Evolutionary conservation across 2,113 vertebrate species (phyloP).

Genomic region (Naja naja): DNA sequence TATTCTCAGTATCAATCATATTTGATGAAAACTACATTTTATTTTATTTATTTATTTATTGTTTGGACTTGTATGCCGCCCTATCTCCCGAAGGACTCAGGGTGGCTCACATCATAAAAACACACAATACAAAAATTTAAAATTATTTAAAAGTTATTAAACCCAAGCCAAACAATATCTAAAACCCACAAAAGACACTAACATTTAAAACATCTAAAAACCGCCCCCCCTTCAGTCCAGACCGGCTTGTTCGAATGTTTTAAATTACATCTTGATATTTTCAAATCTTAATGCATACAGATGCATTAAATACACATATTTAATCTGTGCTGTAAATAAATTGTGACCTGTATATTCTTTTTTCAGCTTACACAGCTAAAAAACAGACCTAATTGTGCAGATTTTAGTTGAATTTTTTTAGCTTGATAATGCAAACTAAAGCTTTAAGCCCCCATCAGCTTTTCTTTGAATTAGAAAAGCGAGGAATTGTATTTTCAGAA

Average conservation of each 20-base stretch:
- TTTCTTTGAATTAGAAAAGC: background rate
- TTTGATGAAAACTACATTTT: conserved; percentile 54
- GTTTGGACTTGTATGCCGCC: too few relatives aligned
- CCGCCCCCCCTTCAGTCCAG: too few relatives aligned
- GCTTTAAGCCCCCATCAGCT: background rate
- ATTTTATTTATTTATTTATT: too few relatives aligned
- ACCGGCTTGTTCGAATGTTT: too few relatives aligned
- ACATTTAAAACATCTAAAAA: too few relatives aligned
- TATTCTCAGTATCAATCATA: conserved; percentile 41
- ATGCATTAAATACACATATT: conserved; percentile 83
- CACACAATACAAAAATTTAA: too few relatives aligned
- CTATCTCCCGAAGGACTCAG: too few relatives aligned
- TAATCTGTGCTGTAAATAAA: conserved; percentile 63
- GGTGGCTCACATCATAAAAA: too few relatives aligned
- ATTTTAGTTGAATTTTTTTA: conserved; percentile 35
- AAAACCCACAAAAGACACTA: too few relatives aligned
- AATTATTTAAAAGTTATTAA: too few relatives aligned
- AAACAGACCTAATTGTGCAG: conserved; percentile 43
- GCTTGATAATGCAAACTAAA: conserved; percentile 25
- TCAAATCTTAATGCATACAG: conserved; percentile 43
- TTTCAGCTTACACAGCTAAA: conserved; percentile 67
- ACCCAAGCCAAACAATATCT: too few relatives aligned
- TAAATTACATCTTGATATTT: conserved; percentile 65
- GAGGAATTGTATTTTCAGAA: too few relatives aligned
- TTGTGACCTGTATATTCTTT: conserved; percentile 79